Conservation (phyloP, 2,888 invertebrate species). For the Sipha maydis region DNA sequence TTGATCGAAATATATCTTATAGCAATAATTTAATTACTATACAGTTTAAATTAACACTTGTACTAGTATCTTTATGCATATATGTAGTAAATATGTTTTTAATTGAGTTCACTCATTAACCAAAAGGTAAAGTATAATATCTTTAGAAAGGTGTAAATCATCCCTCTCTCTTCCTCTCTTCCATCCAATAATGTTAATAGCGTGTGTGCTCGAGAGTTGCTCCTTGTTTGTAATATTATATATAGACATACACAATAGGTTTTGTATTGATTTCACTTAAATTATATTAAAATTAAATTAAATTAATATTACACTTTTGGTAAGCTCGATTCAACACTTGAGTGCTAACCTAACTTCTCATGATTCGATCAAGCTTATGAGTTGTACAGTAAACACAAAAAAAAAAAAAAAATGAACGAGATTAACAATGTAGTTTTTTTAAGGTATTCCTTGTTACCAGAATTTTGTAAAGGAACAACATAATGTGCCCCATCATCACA, state of each 20-base stretch:
- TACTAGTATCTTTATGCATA: no score
- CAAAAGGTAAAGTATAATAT: no score
- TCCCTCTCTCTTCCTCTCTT: background rate
- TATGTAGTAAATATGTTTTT: no score
- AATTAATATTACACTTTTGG: no score
- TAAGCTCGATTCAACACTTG: no score
- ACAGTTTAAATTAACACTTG: no score
- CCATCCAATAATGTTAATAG: background rate
- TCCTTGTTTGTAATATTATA: no score
- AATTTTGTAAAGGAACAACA: constrained; percentile 39
- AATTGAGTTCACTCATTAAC: no score
- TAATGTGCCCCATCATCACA: constrained; percentile 37
- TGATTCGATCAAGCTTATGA: background rate
- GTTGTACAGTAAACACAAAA: background rate
- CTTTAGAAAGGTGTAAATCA: no score
- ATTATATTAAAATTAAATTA: background rate
- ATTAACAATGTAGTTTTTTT: constrained; percentile 38
- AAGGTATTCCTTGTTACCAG: constrained; percentile 2
- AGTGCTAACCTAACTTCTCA: background rate
- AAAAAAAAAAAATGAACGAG: constrained; percentile 9
- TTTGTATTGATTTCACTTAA: background rate
- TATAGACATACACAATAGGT: background rate
- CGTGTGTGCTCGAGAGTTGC: no score
- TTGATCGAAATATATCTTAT: background rate
- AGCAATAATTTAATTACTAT: no score